Base-by-base conservation (phyloP, 2,888 invertebrate genomes). In the Pachymerium ferrugineum region DNA sequence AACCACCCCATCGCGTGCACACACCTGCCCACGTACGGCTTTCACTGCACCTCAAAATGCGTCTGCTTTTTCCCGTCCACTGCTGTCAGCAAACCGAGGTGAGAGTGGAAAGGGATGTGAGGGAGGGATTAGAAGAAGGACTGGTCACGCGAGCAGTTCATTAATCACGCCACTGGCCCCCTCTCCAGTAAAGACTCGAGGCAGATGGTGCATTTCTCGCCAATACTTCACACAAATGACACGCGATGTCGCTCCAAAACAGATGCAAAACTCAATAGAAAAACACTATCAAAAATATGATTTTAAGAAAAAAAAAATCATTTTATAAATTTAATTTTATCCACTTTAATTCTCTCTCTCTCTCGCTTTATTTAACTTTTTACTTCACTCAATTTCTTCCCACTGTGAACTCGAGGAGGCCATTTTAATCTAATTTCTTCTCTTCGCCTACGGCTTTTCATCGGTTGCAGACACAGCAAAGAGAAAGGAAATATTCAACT, bases 81-180 rank as follows among this genome's bases (percentile, higher is more conserved):
- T 62, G 62, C 62, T 62, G 62, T 62, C 62, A 62, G 62, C 62
- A 62, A 62, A 62, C 62, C 62, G 28, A 62, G 28, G 62, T 62
- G 62, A 62, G 12, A 62, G 28, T 62, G 3, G 62, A 22, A 22
- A 62, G 62, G 62, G 62, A 62, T 22, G 62, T 38, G 22, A 62
- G 62, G 62, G 62, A 28, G 62, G 62, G 25, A 62, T 62, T 62
- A 69, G 30, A 10, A 14, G 3, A 14, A 30, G 69, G 69, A 69
- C 31, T 33, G 69, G 69, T 69, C 69, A 69, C 69, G 69, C 69
- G 33, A 69, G 30, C 33, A 30, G 30, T 69, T 69, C 69, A 31
- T 69, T 69, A 69, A 69, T 69, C 69, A 69, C 69, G 69, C 33
- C 31, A 69, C 12, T 28, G 6, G 69, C 62, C 62, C 47, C 14